Base-by-base conservation (phyloP, 2,113 vertebrate species). In the Thalassarche chlororhynchos region DNA sequence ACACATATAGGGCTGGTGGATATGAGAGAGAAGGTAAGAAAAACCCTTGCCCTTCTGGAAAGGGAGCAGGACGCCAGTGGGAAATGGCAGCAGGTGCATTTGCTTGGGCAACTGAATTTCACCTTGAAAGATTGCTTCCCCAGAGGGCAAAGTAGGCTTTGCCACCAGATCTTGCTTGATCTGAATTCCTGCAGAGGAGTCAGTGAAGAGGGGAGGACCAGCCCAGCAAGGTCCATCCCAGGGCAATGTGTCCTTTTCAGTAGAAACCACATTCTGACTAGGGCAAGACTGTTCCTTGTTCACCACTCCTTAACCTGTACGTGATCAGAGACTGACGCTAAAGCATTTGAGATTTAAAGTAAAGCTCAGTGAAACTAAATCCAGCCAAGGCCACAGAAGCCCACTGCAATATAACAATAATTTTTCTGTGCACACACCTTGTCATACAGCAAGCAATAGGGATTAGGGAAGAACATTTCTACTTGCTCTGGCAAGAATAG, bases 291-390 rank as follows among this genome's bases (percentile, higher is more conserved):
- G 11, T 23, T 52, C 28, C 36, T n/a, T 57, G 25, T 26, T 76
- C 55, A n/a, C 13, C 17, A 12, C 20, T 75, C 40, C 36, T 85
- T 51, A 36, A 44, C 29, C 24, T 26, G 40, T 21, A 40, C 0
- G 0, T 57, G 38, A 31, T 52, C 44, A 42, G 57, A 51, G 17
- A 38, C 23, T 23, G 54, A 62, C 0, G 0, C 17, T 42, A n/a
- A 70, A 68, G 26, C 47, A 47, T 36, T 31, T 42, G 24, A 61
- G 42, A 28, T 61, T 49, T 55, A 44, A 26, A 40, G 31, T 68
- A 32, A 74, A 75, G 18, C 61, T 69, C 54, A 40, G 26, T 75
- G 68, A 44, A 68, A 85, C n/a, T 29, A 68, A 75, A 61, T 31
- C 40, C 54, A 55, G 6, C 34, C 0, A 0, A 52, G 20, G 12